These are phyloP conservation scores for Muscicapa striata DNA, from an alignment of 2,797 vertebrate species.

Conservation along the genomic window DNA sequence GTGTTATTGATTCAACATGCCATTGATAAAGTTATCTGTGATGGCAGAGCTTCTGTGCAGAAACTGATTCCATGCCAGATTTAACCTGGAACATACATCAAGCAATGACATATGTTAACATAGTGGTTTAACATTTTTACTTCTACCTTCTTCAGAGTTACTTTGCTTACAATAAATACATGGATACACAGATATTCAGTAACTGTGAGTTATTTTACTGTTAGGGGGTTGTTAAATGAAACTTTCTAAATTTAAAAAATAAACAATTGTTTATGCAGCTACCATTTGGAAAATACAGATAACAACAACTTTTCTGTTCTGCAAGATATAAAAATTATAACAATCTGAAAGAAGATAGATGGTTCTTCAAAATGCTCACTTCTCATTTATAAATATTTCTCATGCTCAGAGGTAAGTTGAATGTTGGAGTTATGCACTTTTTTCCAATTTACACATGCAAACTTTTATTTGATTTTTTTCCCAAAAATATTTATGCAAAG, in stretches of 20 bases:
- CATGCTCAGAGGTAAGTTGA: neutral
- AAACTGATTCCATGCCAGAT: neutral
- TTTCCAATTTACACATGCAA: neutral
- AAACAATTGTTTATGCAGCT: neutral
- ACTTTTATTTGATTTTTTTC: neutral
- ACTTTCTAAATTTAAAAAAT: neutral
- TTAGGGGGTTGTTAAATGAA: neutral
- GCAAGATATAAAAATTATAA: neutral
- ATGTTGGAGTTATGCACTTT: neutral
- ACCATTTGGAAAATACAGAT: neutral
- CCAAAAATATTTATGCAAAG: neutral
- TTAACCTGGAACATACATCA: neutral
- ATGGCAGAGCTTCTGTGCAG: neutral
- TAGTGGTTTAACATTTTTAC: neutral
- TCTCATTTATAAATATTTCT: neutral
- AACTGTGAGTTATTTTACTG: neutral
- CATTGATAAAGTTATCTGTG: neutral
- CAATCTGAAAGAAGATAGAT: neutral
- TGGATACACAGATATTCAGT: neutral
- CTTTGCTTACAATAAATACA: neutral
- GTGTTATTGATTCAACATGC: neutral
- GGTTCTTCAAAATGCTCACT: neutral
- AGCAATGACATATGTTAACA: neutral
- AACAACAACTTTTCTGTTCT: neutral
- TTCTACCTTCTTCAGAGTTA: neutral